A percentile compares a stretch with the other conserved stretches of the same genome.
Conservation (phyloP, 37 sponge, comb jelly and placozoan species). For the Aplysina aerophoba region DNA sequence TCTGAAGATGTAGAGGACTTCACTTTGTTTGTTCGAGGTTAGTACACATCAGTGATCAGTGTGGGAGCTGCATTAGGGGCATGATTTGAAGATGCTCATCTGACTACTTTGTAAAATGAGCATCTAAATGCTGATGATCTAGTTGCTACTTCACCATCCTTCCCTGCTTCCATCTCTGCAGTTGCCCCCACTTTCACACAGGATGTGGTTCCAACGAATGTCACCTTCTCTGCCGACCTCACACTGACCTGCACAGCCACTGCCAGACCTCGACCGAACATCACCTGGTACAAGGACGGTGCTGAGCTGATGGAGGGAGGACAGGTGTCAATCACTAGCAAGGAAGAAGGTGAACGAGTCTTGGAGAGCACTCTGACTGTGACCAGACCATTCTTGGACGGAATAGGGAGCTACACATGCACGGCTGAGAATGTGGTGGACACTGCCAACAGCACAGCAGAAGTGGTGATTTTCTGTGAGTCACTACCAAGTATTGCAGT, state of each 20-base stretch:
- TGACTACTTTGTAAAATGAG: too few species aligned
- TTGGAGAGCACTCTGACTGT: conserved; percentile 9
- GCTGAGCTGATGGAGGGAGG: background rate
- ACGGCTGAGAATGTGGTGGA: conserved; percentile 38
- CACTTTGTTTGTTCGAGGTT: conserved; percentile 51
- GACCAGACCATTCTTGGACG: background rate
- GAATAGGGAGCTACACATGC: conserved; percentile 59
- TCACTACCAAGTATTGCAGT: background rate
- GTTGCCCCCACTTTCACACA: conserved; percentile 37
- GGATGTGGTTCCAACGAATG: background rate
- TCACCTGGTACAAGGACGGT: conserved; percentile 65
- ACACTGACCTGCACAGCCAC: conserved; percentile 49
- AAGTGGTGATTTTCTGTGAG: conserved; percentile 8
- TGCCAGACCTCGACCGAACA: conserved; percentile 54
- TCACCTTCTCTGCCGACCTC: background rate
- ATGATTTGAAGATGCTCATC: too few species aligned
- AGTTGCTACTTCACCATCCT: too few species aligned
- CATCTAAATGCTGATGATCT: too few species aligned
- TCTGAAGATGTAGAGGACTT: conserved; percentile 15
- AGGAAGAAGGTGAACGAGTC: background rate
- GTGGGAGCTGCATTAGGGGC: too few species aligned
- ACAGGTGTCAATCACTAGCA: background rate
- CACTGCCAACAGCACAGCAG: conserved; percentile 1
- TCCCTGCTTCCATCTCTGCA: background rate
- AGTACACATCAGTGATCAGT: background rate